These are phyloP conservation scores for Physella acuta DNA, from an alignment of 1,140 invertebrate genomes.

Conservation along the genomic window DNA sequence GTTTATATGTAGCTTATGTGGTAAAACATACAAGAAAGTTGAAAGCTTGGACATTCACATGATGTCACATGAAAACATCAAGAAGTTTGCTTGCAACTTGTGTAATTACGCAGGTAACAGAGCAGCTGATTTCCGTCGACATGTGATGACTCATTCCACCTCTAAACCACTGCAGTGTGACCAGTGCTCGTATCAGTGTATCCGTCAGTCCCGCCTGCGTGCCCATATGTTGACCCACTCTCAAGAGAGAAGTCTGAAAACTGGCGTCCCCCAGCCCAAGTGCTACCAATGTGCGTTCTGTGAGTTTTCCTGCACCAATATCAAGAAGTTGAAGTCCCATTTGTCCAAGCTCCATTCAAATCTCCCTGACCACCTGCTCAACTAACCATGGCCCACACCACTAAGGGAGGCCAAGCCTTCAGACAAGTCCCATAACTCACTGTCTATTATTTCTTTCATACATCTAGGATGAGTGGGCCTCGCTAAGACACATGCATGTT, in stretches of 20 bases:
- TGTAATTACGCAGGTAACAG: slow-evolving; percentile 22
- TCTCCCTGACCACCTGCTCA: slow-evolving; percentile 18
- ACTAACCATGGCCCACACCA: no score
- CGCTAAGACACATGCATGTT: no score
- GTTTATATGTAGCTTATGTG: slow-evolving; percentile 14
- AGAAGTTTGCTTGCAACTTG: slow-evolving; percentile 18
- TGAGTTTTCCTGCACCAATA: slow-evolving; percentile 18
- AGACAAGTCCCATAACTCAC: no score
- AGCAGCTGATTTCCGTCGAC: slow-evolving; percentile 20
- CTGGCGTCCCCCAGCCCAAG: not conserved
- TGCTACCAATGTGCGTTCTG: slow-evolving; percentile 20
- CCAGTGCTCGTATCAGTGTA: slow-evolving; percentile 21
- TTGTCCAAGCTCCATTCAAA: slow-evolving; percentile 19
- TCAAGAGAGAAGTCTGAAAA: slow-evolving; percentile 5
- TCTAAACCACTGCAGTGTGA: slow-evolving; percentile 23
- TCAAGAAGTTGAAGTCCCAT: slow-evolving; percentile 17
- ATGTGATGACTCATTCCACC: slow-evolving; percentile 19
- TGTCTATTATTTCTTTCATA: no score
- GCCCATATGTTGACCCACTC: slow-evolving; percentile 17
- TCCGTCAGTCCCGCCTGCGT: slow-evolving; percentile 13
- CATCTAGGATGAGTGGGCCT: no score
- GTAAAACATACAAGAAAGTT: slow-evolving; percentile 21
- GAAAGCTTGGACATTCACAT: slow-evolving; percentile 23
- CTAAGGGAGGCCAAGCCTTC: no score
- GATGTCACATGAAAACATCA: slow-evolving; percentile 22